A percentile compares a stretch with the other conserved stretches of the same genome.
Evolutionary conservation across 1,140 invertebrate species (phyloP).

Genomic region (Zophobas atratus): DNA sequence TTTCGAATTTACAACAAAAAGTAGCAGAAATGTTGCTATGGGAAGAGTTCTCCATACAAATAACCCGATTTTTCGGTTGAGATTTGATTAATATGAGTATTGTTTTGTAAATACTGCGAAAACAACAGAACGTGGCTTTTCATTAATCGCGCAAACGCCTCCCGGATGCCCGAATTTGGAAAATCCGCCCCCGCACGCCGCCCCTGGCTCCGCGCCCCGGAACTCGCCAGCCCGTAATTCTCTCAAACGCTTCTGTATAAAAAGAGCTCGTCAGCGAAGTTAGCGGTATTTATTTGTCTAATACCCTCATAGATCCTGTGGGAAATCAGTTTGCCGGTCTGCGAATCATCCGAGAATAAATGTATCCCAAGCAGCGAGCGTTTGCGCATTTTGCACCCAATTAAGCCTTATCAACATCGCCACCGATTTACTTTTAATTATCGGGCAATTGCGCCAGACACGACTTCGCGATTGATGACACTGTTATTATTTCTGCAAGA

Average conservation of each 20-base stretch:
- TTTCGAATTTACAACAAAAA: too few relatives aligned
- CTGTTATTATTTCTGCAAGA: conserved; percentile 6
- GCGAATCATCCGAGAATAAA: conserved; percentile 54
- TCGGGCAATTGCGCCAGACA: conserved; percentile 16
- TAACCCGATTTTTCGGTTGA: too few relatives aligned
- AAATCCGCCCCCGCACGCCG: too few relatives aligned
- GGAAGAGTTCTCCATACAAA: too few relatives aligned
- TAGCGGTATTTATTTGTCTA: conserved; percentile 62
- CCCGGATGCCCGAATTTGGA: too few relatives aligned
- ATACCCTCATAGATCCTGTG: conserved; percentile 62
- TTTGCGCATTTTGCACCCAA: conserved; percentile 47
- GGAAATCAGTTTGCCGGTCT: conserved; percentile 58
- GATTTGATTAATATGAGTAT: too few relatives aligned
- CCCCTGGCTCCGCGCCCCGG: too few relatives aligned
- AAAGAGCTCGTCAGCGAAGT: conserved; percentile 61
- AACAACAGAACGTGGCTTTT: too few relatives aligned
- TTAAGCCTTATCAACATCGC: conserved; percentile 47
- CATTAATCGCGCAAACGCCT: too few relatives aligned
- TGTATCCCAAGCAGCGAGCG: conserved; percentile 44
- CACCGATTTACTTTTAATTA: conserved; percentile 48
- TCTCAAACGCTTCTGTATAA: conserved; percentile 50
- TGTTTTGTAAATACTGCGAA: too few relatives aligned
- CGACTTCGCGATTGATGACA: background rate
- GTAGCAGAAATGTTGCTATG: too few relatives aligned
- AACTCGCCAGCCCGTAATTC: background rate